These are phyloP conservation scores for Microplitis mediator DNA, from an alignment of 1,140 invertebrate species.

Conservation along the genomic window DNA sequence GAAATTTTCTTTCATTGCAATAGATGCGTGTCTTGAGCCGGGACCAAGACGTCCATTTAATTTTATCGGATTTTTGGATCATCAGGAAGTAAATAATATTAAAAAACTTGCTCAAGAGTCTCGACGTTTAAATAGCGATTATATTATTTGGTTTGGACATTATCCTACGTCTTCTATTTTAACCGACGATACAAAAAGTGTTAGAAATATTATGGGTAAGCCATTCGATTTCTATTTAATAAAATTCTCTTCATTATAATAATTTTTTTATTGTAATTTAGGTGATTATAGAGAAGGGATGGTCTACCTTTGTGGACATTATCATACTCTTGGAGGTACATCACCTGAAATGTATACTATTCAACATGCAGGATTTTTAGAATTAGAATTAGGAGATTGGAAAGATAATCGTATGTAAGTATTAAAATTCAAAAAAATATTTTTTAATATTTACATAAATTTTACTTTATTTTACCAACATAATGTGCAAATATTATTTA, in stretches of 20 bases:
- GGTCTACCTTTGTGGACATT: constrained; percentile 91
- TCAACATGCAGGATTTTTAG: constrained; percentile 82
- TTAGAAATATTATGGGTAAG: constrained; percentile 66
- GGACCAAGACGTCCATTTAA: constrained; percentile 89
- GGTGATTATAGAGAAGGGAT: constrained; percentile 63
- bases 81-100: constrained; percentile 66
- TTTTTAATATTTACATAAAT: background rate
- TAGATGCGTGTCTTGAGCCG: constrained; percentile 88
- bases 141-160: constrained; percentile 88
- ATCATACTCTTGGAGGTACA: constrained; percentile 81
- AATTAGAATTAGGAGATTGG: constrained; percentile 93
- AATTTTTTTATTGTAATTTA: constrained; percentile 23
- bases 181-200: constrained; percentile 65
- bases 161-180: constrained; percentile 91
- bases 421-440: background rate
- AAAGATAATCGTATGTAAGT: constrained; percentile 86
- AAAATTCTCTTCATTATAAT: constrained; percentile 17
- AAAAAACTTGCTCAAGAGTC: constrained; percentile 62
- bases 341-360: constrained; percentile 87
- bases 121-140: constrained; percentile 59
- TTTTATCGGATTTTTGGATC: constrained; percentile 81
- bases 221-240: background rate
- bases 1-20: constrained; percentile 79
- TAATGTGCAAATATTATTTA: too few species aligned
- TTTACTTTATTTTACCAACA: too few species aligned